A percentile compares a stretch with the other conserved stretches of the same genome.
phyloP scores from a whole-genome alignment of 2,113 vertebrate species.

The Todiramphus chloris region DNA sequence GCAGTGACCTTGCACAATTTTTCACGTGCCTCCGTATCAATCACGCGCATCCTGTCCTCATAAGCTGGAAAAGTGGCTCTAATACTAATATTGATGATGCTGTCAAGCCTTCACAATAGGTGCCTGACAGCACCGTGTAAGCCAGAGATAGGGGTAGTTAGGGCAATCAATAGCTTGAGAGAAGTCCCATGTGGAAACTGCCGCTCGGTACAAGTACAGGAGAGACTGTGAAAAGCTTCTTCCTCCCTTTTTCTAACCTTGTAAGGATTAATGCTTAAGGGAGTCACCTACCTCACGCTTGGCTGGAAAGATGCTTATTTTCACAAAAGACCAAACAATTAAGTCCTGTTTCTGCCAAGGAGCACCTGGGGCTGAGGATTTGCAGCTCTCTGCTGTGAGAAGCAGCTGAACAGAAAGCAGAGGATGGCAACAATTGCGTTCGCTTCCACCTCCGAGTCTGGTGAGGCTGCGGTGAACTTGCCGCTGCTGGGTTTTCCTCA shows the following conservation, averaged over 20 bases:
- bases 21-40: neutral
- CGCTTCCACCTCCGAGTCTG: neutral
- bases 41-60: neutral
- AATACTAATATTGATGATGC: conserved; percentile 33
- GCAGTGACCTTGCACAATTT: neutral
- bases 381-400: neutral
- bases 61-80: neutral
- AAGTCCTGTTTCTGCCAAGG: neutral
- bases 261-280: neutral
- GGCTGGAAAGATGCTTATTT: neutral
- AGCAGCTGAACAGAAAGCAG: neutral
- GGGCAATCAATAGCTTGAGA: neutral
- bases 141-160: neutral
- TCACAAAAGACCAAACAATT: neutral
- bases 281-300: neutral
- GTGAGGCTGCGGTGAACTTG: neutral
- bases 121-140: neutral
- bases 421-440: fast-evolving
- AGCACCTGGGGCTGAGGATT: neutral
- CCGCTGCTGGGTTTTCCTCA: neutral
- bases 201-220: neutral
- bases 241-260: neutral
- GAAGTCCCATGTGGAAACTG: neutral
- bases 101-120: conserved; percentile 34
- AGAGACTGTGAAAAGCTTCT: neutral